Conservation (phyloP, 2,797 vertebrate genomes). For the Clamator glandarius region DNA sequence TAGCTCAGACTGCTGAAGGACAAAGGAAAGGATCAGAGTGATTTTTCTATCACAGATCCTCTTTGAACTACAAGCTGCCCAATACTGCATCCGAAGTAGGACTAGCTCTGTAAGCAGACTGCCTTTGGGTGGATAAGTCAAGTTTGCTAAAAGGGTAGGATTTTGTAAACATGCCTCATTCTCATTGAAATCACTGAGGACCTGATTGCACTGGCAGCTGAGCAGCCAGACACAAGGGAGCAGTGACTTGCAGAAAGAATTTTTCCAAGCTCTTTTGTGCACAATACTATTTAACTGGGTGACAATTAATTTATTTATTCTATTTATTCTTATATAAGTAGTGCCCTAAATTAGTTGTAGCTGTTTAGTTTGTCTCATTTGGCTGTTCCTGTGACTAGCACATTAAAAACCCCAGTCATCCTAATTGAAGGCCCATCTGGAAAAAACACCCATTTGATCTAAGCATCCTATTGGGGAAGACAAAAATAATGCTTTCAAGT, state of each 20-base stretch:
- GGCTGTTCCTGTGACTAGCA: background rate
- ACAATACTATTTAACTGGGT: background rate
- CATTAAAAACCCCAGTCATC: background rate
- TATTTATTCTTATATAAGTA: background rate
- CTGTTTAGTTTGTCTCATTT: background rate
- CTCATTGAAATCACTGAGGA: background rate
- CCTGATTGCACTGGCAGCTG: background rate
- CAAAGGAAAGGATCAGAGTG: background rate
- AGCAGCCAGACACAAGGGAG: background rate
- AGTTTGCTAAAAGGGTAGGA: background rate
- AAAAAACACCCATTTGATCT: background rate
- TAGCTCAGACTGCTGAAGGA: background rate
- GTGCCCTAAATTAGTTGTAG: background rate
- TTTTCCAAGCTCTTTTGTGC: background rate
- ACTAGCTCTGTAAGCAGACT: background rate
- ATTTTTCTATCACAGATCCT: background rate
- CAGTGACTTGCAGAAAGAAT: background rate
- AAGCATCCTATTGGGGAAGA: background rate
- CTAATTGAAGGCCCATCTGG: background rate
- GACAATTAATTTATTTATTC: no score
- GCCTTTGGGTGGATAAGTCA: background rate
- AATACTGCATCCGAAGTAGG: background rate
- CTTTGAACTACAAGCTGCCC: background rate
- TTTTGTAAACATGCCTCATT: constrained; percentile 8
- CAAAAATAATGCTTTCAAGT: background rate